Base-by-base conservation (phyloP, 2,797 vertebrate species). In the Lepus oiostolus region DNA sequence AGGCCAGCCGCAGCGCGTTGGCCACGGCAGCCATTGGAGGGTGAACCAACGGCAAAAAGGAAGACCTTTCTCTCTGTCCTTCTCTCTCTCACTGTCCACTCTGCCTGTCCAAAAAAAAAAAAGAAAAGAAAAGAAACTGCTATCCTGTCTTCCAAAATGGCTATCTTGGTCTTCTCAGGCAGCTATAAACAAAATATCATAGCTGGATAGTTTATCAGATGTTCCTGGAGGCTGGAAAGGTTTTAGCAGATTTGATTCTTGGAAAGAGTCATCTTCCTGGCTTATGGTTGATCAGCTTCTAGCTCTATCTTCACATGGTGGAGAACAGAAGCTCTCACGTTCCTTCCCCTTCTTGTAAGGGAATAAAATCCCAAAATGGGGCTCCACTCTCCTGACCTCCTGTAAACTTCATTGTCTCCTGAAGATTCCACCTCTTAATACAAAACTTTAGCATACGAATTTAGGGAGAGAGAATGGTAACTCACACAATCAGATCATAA, bases 191-290 rank as follows among this genome's bases (percentile, higher is more conserved):
- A 90, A 74, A 93, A 67, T 67, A 74, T 38, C 47, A 19, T 58
- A 65, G 81, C n/a, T 88, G 47, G 6, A 10, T 83, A 30, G 35
- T 52, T 84, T 80, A 75, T 84, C 9, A 63, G 17, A 67, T 4
- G 62, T 4, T 88, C 79, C 50, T 88, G 28, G 28, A 93, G 80
- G 17, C 63, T 77, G 11, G n/a, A 35, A 90, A 74, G 38, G 52
- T 21, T n/a, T 22, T 47, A 84, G 52, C 62, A 94, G 65, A 83
- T 80, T 90, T 4, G 2, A 3, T 75, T 94, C 60, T 80, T 95
- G 19, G n/a, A 22, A 12, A 85, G 28, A 13, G 22, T 26, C 68
- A 22, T 83, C 74, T 62, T 70, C 35, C 68, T 77, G 47, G 22
- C 21, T 35, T 50, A 4, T 9, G 42, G 58, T 35, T 21, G 11